Evolutionary conservation across 2,797 vertebrate species (phyloP), one percentile per base, ranked within the genome.

Genomic region (Melanotaenia parkinsoni): DNA sequence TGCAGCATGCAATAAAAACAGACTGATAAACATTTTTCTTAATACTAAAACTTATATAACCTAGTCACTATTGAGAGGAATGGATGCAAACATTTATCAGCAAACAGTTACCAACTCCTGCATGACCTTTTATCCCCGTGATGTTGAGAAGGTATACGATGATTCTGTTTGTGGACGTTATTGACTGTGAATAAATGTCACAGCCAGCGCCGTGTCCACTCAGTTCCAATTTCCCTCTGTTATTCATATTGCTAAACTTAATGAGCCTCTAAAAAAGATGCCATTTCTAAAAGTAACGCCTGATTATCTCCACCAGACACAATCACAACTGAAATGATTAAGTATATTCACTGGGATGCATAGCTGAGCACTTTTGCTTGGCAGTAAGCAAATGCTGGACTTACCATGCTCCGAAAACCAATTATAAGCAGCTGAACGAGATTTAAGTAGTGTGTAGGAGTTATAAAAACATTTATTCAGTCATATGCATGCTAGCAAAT

Each of bases 141-240:
- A 20, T 8, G 60, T 43, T 54, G 50, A 58, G 54, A 58, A 26
- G 63, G 20, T 38, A 60, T 57, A 45, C 22, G 8, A 61, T 60
- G 47, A 22, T 2, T 61, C 66, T 72, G 57, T 56, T 72, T 71
- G 30, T 68, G 38, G 30, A 59, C 13, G 24, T 47, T 75, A 86
- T 67, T 53, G 80, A 82, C 71, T 54, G 26, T 8, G 76, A 84
- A 81, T 74, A 80, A 76, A 79, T 77, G 67, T 67, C 72, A 40
- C 58, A 80, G 70, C 38, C 47, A 40, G 61, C 40, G 45, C 28
- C n/a, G 1, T 69, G 28, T 1, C 50, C 53, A 45, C 77, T 82
- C 70, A 65, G 69, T 67, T 87, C 33, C 40, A 74, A 56, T 83
- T 83, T 74, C 59, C 75, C 71, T 63, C 57, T 14, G 62, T 1